Evolutionary conservation across 2,113 vertebrate genomes (phyloP).

Genomic region (Callospermophilus lateralis): DNA sequence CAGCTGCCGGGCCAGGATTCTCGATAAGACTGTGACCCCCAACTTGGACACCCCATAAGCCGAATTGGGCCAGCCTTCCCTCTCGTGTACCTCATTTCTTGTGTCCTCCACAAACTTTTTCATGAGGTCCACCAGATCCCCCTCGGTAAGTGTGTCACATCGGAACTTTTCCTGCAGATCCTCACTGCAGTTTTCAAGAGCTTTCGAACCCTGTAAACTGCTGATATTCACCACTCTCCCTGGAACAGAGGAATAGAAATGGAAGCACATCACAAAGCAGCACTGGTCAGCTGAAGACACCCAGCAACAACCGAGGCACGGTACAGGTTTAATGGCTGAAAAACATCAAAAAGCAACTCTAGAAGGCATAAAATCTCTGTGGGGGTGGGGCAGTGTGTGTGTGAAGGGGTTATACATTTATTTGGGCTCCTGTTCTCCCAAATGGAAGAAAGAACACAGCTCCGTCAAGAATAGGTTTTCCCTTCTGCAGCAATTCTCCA

Average conservation of each 20-base stretch:
- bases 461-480: neutral
- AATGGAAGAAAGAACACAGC: neutral
- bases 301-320: neutral
- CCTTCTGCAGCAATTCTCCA: neutral
- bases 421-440: neutral
- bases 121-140: conserved; percentile 94
- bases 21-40: conserved; percentile 94
- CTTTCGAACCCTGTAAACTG: conserved; percentile 84
- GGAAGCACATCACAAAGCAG: neutral
- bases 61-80: conserved; percentile 92
- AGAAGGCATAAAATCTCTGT: neutral
- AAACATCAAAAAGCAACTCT: neutral
- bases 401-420: neutral
- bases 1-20: conserved; percentile 91
- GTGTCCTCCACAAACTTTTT: conserved; percentile 91
- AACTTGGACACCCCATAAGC: conserved; percentile 96
- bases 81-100: conserved; percentile 86
- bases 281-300: fast-evolving
- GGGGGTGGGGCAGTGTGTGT: neutral
- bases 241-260: conserved; percentile 55
- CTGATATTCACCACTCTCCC: conserved; percentile 95
- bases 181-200: conserved; percentile 89
- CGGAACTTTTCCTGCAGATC: conserved; percentile 93
- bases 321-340: neutral
- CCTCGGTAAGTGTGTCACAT: conserved; percentile 91